phyloP scores from a whole-genome alignment of 2,113 vertebrate genomes.

The Macrotus californicus region DNA sequence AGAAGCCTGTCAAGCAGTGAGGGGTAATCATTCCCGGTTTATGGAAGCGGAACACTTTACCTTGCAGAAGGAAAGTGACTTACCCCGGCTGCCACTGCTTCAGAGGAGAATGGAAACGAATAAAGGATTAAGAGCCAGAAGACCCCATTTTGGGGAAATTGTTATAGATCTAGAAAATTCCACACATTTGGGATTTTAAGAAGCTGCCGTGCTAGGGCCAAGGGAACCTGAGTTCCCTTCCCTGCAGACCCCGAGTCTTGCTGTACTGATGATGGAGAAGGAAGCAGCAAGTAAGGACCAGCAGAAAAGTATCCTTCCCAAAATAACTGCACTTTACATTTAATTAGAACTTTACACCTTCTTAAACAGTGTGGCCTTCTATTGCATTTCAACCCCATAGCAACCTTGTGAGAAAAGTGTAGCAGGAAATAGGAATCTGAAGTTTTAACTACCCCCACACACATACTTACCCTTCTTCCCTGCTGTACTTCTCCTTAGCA shows the following conservation, averaged over 20 bases:
- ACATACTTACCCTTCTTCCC: constrained; percentile 15
- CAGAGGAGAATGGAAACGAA: neutral
- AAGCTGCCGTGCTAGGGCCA: neutral
- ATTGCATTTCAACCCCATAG: constrained; percentile 15
- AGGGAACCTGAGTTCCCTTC: neutral
- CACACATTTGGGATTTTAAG: constrained; percentile 14
- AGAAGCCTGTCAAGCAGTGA: neutral
- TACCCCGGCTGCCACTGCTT: neutral
- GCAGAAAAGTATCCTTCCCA: constrained; percentile 17
- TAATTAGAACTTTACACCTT: constrained; percentile 37
- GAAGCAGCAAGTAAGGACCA: constrained; percentile 3
- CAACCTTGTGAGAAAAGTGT: constrained; percentile 24
- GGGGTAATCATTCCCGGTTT: neutral
- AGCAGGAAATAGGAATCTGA: constrained; percentile 49
- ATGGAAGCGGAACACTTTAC: neutral
- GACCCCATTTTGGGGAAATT: neutral
- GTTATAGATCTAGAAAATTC: neutral
- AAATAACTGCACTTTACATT: neutral
- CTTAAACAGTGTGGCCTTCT: constrained; percentile 31
- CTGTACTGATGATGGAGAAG: neutral
- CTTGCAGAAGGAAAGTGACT: constrained; percentile 1
- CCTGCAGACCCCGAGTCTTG: neutral
- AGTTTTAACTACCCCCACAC: constrained; percentile 1
- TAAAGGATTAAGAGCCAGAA: constrained; percentile 24
- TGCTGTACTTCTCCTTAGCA: constrained; percentile 20